phyloP scores from a whole-genome alignment of 53 echinoderm and acorn worm species.

The Holothuria scabra region DNA sequence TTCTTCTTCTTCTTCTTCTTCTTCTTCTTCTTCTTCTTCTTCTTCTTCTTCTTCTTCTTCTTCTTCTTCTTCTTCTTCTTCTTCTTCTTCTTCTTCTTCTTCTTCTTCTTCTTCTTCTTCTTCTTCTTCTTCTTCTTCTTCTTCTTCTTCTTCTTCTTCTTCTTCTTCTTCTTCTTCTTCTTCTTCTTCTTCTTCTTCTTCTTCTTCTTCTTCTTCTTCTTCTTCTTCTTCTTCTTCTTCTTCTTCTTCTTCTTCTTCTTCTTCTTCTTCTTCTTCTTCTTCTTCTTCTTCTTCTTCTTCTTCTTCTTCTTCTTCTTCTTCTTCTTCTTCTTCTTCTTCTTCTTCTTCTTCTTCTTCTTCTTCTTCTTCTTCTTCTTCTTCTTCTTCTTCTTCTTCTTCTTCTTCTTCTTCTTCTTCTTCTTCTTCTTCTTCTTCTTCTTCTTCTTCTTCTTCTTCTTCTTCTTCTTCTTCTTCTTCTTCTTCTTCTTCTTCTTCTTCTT shows the following conservation, averaged over 20 bases:
- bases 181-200: slow-evolving; percentile 6
- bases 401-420: background rate
- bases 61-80: background rate
- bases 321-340: background rate
- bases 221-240: slow-evolving; percentile 6
- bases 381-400: background rate
- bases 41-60: background rate
- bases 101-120: slow-evolving; percentile 11
- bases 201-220: slow-evolving; percentile 6
- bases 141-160: slow-evolving; percentile 10
- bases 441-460: background rate
- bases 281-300: background rate
- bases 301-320: background rate
- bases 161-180: slow-evolving; percentile 16
- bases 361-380: background rate
- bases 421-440: background rate
- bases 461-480: background rate
- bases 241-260: background rate
- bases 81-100: background rate
- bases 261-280: background rate
- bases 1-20: too few relatives aligned
- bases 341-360: background rate
- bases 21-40: too few relatives aligned
- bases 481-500: background rate
- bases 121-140: slow-evolving; percentile 11